Base-by-base conservation (phyloP, 2,113 vertebrate species). In the Pandion haliaetus region DNA sequence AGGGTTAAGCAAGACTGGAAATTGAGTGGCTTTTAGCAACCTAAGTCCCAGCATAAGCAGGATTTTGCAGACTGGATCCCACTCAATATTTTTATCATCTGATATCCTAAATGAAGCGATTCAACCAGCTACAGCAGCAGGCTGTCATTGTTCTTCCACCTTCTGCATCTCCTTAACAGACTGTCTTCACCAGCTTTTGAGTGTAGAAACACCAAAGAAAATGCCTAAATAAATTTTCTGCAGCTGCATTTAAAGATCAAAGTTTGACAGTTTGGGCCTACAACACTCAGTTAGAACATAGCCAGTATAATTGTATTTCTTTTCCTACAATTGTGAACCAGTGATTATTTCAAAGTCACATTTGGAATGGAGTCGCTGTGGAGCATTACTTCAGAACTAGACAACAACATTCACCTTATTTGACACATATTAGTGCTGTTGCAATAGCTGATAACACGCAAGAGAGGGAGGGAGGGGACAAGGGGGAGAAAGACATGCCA, bases 391-490 rank as follows among this genome's bases (percentile, higher is more conserved):
- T 69, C 82, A 36, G 49, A 58, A 66, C 49, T 19, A 32, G 40
- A 80, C 55, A 54, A 72, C 67, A 40, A 47, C 49, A 50, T 81
- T 92, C 85, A 90, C 85, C 26, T 36, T 66, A 55, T 28, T 66
- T 93, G 88, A 97, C 95, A 93, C 54, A 52, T 78, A 95, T 95
- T 50, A 82, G 36, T 80, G 62, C 49, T 88, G 85, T 94, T 93
- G 82, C 79, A 94, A 93, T 92, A 83, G 72, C 82, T 81, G 96
- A 96, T 82, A 97, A 88, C 45, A 34, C 0, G 6, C 28, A 77
- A 77, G 82, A 89, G 79, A 47, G 25, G 74, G 47, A 95, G 78
- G 87, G 70, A 85, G 71, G 69, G 38, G n/a, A 57, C 0, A 0
- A 90, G 31, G 70, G 67, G 70, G 54, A 80, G 70, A 93, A 59